Conservation (phyloP, 1,140 invertebrate genomes). For the Temnothorax nylanderi region DNA sequence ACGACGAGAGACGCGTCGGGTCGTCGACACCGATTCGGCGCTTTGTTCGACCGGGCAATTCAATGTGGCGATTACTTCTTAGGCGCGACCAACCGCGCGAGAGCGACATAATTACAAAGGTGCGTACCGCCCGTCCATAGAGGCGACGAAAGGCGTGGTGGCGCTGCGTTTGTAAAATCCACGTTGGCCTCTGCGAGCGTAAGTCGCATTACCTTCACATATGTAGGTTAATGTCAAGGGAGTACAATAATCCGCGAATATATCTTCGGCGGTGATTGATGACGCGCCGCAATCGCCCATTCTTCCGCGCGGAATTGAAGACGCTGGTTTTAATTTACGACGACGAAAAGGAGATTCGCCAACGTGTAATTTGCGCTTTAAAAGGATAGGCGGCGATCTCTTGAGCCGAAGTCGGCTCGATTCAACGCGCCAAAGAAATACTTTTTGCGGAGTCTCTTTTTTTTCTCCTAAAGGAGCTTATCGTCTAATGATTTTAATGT, state of each 20-base stretch:
- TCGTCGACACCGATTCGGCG: slow-evolving; percentile 29
- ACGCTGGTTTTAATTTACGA: slow-evolving; percentile 56
- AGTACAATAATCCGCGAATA: slow-evolving; percentile 74
- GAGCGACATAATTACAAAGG: slow-evolving; percentile 67
- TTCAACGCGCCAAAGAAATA: background rate
- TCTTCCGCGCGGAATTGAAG: slow-evolving; percentile 60
- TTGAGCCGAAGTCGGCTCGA: background rate
- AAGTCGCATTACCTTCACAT: slow-evolving; percentile 63
- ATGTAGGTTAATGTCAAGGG: slow-evolving; percentile 82
- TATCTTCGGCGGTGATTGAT: slow-evolving; percentile 77
- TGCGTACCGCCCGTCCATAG: slow-evolving; percentile 41
- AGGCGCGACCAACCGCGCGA: slow-evolving; percentile 59
- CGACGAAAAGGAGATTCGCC: slow-evolving; percentile 22
- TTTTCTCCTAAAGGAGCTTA: background rate
- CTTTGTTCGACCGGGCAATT: slow-evolving; percentile 23
- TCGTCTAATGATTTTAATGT: slow-evolving; percentile 30
- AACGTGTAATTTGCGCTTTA: slow-evolving; percentile 37
- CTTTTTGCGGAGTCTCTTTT: slow-evolving; percentile 10
- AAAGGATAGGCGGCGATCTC: slow-evolving; percentile 35
- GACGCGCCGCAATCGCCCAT: slow-evolving; percentile 75
- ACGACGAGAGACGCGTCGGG: background rate
- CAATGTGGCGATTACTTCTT: slow-evolving; percentile 51
- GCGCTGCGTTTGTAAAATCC: slow-evolving; percentile 56
- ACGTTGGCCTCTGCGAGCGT: slow-evolving; percentile 23
- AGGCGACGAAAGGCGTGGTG: slow-evolving; percentile 67